Percentiles rank a stretch among this genome's conserved stretches.
Evolutionary conservation across 2,888 invertebrate genomes (phyloP).

Genomic region (Synergus japonicus): DNA sequence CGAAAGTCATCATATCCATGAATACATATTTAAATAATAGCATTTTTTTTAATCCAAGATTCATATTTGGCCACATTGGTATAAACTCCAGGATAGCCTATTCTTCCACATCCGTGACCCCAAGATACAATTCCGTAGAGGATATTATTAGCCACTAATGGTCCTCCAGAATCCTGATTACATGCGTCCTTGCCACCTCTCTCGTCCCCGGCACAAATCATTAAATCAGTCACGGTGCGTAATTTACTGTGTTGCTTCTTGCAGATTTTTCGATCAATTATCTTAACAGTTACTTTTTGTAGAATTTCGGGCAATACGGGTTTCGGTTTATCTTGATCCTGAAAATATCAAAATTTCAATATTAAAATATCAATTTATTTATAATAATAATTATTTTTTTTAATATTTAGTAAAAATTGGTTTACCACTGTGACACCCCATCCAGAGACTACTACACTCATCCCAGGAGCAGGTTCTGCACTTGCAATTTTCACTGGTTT

Average conservation of each 20-base stretch:
- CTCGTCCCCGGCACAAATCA: conserved; percentile 67
- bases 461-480: neutral
- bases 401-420: neutral
- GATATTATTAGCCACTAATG: conserved; percentile 63
- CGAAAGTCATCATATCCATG: no score
- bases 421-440: conserved; percentile 11
- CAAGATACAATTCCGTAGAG: conserved; percentile 73
- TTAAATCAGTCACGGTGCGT: conserved; percentile 63
- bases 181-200: conserved; percentile 64
- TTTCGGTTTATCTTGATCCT: neutral
- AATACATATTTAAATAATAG: conserved; percentile 50
- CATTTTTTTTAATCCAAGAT: conserved; percentile 64
- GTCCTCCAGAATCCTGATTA: conserved; percentile 72
- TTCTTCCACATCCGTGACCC: conserved; percentile 68
- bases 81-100: conserved; percentile 72
- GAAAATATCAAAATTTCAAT: neutral
- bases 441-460: neutral
- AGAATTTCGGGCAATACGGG: conserved; percentile 69
- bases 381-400: neutral
- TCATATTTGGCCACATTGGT: conserved; percentile 66
- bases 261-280: conserved; percentile 77
- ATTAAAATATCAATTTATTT: no score
- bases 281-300: conserved; percentile 78
- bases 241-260: conserved; percentile 74
- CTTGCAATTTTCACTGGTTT: neutral